Percentiles rank a stretch among this genome's conserved stretches.
phyloP scores from a whole-genome alignment of 2,888 invertebrate genomes.

The Aethes cnicana region DNA sequence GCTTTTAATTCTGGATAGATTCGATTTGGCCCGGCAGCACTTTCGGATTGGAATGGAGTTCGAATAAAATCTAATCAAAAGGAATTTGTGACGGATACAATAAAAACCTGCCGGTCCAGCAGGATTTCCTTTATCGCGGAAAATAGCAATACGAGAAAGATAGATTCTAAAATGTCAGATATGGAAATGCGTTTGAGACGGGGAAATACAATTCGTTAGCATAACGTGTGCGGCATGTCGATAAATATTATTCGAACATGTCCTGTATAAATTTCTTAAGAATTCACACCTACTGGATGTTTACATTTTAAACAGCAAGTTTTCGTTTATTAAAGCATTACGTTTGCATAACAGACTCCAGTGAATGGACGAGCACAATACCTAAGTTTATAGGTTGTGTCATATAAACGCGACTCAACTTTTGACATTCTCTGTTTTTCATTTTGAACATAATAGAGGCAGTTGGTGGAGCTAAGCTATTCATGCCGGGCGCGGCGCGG shows the following conservation, averaged over 20 bases:
- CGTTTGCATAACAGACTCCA: no score
- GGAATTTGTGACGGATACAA: constrained; percentile 24
- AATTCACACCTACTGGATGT: no score
- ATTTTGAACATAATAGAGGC: constrained; percentile 29
- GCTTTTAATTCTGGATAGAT: constrained; percentile 25
- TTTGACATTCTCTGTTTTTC: constrained; percentile 23
- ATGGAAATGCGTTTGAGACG: not conserved
- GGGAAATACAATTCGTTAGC: not conserved
- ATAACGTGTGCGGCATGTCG: not conserved
- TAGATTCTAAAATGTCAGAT: not conserved
- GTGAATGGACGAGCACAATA: not conserved
- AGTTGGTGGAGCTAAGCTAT: constrained; percentile 41
- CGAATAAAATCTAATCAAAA: constrained; percentile 29
- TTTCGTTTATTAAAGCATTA: no score
- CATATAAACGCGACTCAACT: not conserved
- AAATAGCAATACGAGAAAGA: not conserved
- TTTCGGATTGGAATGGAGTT: constrained; percentile 25
- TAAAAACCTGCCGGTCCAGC: constrained; percentile 18
- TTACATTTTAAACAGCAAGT: no score
- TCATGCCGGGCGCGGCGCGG: constrained; percentile 42
- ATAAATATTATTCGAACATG: not conserved
- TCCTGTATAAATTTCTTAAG: no score
- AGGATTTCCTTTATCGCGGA: constrained; percentile 6
- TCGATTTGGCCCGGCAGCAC: constrained; percentile 20
- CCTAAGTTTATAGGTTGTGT: not conserved